These are phyloP conservation scores for Conchocele bisecta DNA, from an alignment of 2,888 invertebrate species.

Conservation along the genomic window DNA sequence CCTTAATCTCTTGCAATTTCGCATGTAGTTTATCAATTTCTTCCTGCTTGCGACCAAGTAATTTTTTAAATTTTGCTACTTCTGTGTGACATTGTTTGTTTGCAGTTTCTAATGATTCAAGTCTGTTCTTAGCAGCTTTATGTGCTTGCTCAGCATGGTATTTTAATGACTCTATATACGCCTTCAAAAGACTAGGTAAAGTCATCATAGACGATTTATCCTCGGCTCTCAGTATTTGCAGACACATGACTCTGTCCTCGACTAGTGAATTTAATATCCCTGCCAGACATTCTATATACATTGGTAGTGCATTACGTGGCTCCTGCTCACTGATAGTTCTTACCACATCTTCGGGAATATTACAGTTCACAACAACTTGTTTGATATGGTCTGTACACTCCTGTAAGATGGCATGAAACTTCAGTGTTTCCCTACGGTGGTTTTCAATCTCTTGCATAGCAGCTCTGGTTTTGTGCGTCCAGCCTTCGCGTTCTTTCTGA, in stretches of 20 bases:
- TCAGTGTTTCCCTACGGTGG: constrained; percentile 68
- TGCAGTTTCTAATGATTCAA: constrained; percentile 56
- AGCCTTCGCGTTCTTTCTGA: constrained; percentile 74
- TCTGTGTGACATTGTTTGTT: constrained; percentile 63
- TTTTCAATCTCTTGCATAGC: constrained; percentile 76
- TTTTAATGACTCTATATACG: constrained; percentile 51
- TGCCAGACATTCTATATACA: constrained; percentile 67
- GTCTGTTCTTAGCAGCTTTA: constrained; percentile 51
- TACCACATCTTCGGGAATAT: constrained; percentile 57
- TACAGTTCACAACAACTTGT: constrained; percentile 62
- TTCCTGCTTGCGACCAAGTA: constrained; percentile 61
- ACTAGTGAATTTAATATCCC: constrained; percentile 66
- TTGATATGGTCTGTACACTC: constrained; percentile 63
- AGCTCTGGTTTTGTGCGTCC: constrained; percentile 74
- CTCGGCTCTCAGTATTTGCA: constrained; percentile 61
- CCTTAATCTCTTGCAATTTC: constrained; percentile 60
- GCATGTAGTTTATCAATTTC: constrained; percentile 62
- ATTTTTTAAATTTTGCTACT: constrained; percentile 58
- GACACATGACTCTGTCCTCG: constrained; percentile 68
- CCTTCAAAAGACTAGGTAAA: constrained; percentile 42
- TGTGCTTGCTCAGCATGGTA: constrained; percentile 51
- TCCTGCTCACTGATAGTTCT: constrained; percentile 59
- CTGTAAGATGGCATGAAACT: constrained; percentile 57
- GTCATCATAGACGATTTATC: constrained; percentile 39
- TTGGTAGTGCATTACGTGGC: constrained; percentile 55